Evolutionary conservation across 2,888 invertebrate genomes (phyloP), one percentile per base, ranked within the genome.

Genomic region (Capitulum mitella): DNA sequence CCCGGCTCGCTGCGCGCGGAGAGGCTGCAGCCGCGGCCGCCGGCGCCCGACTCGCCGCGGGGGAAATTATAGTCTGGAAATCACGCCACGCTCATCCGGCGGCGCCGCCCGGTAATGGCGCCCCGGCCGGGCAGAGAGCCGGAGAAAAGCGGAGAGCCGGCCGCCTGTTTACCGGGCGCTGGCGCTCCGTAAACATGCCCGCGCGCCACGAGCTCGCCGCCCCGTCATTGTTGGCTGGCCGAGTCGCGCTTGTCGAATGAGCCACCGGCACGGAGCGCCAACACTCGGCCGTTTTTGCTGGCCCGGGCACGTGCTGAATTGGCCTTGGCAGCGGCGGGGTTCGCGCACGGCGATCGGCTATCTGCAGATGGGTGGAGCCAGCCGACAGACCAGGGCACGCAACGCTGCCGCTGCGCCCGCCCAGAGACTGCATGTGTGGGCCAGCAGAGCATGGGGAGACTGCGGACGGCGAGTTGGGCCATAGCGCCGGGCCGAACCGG

Each of bases 61-160:
- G 26, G 70, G 70, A 70, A 70, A 70, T 70, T 70, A 70, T 70
- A 70, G 70, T 70, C 70, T 70, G 37, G 70, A 40, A 70, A 40
- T 40, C 37, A 40, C 70, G 70, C 37, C 70, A 40, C 70, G 37
- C 70, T 70, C 70, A 70, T 70, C 70, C 40, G 40, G 40, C 37
- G 70, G 70, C n/a, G n/a, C n/a, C n/a, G n/a, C n/a, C n/a, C n/a
- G n/a, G n/a, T n/a, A n/a, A n/a, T n/a, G n/a, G n/a, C n/a, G n/a
- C n/a, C n/a, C n/a, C 34, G 14, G 34, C 14, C 34, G 22, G 64
- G 64, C 37, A 64, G 64, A 64, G 64, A 16, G 64, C 34, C 22
- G 34, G 54, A 54, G 54, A 54, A 54, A 58, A n/a, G 10, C 34
- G 40, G 70, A 70, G 70, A 22, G 22, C 34, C 26, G 40, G 19